These are phyloP conservation scores for Odontamblyopus lacepedii DNA, from an alignment of 2,797 vertebrate species.

Conservation along the genomic window DNA sequence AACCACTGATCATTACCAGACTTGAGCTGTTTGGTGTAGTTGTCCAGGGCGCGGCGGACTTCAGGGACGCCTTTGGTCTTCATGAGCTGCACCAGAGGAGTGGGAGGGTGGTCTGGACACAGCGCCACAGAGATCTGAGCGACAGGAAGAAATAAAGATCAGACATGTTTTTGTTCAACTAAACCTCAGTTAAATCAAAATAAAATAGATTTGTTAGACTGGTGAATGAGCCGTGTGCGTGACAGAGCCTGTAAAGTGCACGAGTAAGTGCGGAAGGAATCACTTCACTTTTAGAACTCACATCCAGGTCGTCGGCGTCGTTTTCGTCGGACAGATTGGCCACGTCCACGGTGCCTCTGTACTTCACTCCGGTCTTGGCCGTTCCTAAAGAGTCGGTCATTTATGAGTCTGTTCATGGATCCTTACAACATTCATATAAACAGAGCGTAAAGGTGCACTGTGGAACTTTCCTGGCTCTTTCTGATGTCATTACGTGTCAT, in stretches of 20 bases:
- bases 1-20: conserved; percentile 65
- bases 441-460: too few species aligned
- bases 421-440: too few species aligned
- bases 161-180: background rate
- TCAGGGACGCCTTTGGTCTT: conserved; percentile 79
- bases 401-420: background rate
- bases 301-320: conserved; percentile 89
- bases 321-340: conserved; percentile 93
- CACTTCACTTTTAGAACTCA: conserved; percentile 52
- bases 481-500: too few species aligned
- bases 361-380: conserved; percentile 84
- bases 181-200: background rate
- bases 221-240: too few species aligned
- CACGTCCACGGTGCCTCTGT: conserved; percentile 88
- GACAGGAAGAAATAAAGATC: too few species aligned
- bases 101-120: conserved; percentile 89
- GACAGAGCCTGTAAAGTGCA: too few species aligned
- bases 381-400: conserved; percentile 73
- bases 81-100: conserved; percentile 86
- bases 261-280: too few species aligned
- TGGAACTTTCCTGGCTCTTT: too few species aligned
- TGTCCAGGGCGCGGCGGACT: conserved; percentile 80
- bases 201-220: too few species aligned
- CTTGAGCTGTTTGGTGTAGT: conserved; percentile 87
- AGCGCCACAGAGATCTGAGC: conserved; percentile 84